Base-by-base conservation (phyloP, 2,888 invertebrate genomes). In the Cynaeus angustus region DNA sequence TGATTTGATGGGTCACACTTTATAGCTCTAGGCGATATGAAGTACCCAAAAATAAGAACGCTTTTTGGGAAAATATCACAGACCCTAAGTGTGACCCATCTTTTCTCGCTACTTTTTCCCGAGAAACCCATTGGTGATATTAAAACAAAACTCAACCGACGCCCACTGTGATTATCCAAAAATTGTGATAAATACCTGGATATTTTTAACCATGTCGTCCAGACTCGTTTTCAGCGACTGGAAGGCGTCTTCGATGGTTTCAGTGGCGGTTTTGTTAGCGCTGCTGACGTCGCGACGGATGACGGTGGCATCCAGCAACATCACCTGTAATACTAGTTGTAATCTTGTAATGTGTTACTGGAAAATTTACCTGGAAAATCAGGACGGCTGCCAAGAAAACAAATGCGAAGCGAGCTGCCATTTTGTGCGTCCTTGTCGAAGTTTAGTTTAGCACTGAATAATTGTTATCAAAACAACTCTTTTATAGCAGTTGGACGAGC, bases 221-320 rank as follows among this genome's bases (percentile, higher is more conserved):
- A 81, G 46, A 6, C 76, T 74, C 13, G 72, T 50, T 65, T 78
- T 77, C 37, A 81, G 59, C 0, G 74, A 74, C 9, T 78, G 55
- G 1, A 78, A 65, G n/a, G 79, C 77, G 0, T 79, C 78, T 33
- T 79, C 80, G 12, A 81, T 67, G 4, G 77, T 71, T 66, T 76
- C 70, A 26, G 70, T 66, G 33, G 76, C 72, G 52, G 71, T 70
- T 21, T 30, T 21, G 3, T 28, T 46, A 14, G 13, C 62, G 26
- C 16, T 26, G 16, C 41, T 6, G 33, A 28, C 41, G 41, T 66
- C 71, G 37, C 66, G 68, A 43, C 71, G 65, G 13, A 68, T 56
- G 0, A 41, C 38, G 5, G 46, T 48, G 37, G 68, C 66, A 50
- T 61, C 43, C 62, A 52, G 56, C 14, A 45, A 61, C 12, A 67